These are phyloP conservation scores for Styela plicata DNA, from an alignment of 23 tunicate genomes.

Conservation along the genomic window DNA sequence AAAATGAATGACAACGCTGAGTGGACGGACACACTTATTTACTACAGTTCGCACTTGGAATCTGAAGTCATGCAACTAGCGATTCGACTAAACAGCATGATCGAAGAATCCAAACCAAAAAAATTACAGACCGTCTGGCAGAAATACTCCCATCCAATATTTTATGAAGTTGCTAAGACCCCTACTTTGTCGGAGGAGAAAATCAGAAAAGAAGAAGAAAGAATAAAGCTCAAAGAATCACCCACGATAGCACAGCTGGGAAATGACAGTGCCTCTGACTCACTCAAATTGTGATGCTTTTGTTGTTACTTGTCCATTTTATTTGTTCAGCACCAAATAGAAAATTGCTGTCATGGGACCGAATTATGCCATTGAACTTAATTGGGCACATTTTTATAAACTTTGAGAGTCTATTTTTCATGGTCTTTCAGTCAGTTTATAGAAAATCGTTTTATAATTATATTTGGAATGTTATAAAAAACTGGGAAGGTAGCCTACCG, in stretches of 20 bases:
- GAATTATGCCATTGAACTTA: too few relatives aligned
- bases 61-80: conserved; percentile 68
- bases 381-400: too few relatives aligned
- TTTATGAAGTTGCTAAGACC: conserved; percentile 81
- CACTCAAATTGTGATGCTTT: background rate
- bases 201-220: conserved; percentile 26
- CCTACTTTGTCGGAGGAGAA: conserved; percentile 38
- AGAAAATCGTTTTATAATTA: too few relatives aligned
- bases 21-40: conserved; percentile 70
- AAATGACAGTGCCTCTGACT: background rate
- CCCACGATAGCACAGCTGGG: background rate
- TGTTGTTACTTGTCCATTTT: background rate
- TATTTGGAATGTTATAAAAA: too few relatives aligned
- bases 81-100: conserved; percentile 52
- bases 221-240: conserved; percentile 24
- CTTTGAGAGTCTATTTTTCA: too few relatives aligned
- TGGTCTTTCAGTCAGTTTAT: too few relatives aligned
- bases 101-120: conserved; percentile 40
- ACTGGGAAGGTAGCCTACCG: too few relatives aligned
- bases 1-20: conserved; percentile 50
- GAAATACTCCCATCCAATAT: conserved; percentile 76
- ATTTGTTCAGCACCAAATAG: background rate
- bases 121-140: conserved; percentile 76
- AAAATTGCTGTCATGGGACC: too few relatives aligned
- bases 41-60: conserved; percentile 58